A percentile compares a stretch with the other conserved stretches of the same genome.
Conservation (phyloP, 2,797 vertebrate species). For the Momotus momota region DNA sequence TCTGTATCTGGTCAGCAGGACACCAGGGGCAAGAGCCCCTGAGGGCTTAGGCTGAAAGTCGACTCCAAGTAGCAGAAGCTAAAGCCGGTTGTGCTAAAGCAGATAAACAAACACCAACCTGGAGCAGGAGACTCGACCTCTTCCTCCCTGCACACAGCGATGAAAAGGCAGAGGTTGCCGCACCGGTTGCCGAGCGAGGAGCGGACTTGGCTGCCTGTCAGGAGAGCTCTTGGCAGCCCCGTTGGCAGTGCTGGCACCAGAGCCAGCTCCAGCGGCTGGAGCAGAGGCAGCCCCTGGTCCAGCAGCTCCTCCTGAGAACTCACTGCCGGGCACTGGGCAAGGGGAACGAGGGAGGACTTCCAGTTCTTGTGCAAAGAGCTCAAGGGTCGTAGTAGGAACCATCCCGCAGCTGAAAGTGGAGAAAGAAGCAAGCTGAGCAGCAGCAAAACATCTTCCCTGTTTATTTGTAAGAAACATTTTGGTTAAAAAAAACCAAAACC, state of each 20-base stretch:
- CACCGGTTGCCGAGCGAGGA: rapidly evolving
- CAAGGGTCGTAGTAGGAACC: rapidly evolving
- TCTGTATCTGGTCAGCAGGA: not conserved
- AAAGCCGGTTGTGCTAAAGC: not conserved
- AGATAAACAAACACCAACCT: not conserved
- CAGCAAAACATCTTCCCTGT: not conserved
- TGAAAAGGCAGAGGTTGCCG: rapidly evolving
- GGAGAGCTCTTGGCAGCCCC: not conserved
- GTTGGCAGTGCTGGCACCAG: rapidly evolving
- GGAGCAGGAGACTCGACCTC: rapidly evolving
- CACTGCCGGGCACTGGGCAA: rapidly evolving
- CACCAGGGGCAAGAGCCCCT: not conserved
- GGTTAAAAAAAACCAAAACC: not conserved
- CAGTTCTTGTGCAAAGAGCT: rapidly evolving
- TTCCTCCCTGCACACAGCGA: rapidly evolving
- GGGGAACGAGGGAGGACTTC: not conserved
- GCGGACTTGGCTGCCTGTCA: rapidly evolving
- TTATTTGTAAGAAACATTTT: not conserved
- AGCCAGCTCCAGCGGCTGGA: not conserved
- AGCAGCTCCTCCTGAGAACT: not conserved
- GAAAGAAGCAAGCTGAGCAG: not conserved
- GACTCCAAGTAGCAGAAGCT: not conserved
- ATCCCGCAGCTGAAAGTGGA: not conserved
- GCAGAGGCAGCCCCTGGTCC: not conserved
- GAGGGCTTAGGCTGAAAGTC: not conserved